Evolutionary conservation across 1,140 invertebrate species (phyloP).

Genomic region (Cryptotermes secundus): DNA sequence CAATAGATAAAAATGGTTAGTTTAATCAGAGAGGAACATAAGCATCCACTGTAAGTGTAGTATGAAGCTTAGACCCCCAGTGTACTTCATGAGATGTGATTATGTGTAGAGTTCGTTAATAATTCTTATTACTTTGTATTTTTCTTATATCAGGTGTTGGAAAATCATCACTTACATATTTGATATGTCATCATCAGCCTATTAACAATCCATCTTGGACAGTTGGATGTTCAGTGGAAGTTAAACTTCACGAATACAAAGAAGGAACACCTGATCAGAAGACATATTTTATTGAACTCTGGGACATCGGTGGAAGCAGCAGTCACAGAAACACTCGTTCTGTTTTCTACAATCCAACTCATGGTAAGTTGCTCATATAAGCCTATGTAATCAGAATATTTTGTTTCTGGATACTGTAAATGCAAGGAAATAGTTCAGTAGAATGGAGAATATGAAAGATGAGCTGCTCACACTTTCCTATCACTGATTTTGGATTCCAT

Average conservation of each 20-base stretch:
- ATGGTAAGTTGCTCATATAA: conserved; percentile 64
- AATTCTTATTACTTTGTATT: background rate
- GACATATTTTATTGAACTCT: conserved; percentile 92
- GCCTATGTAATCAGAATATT: background rate
- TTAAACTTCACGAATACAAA: conserved; percentile 93
- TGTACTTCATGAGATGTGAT: too few species aligned
- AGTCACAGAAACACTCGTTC: conserved; percentile 87
- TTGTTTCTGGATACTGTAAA: background rate
- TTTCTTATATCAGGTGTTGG: conserved; percentile 76
- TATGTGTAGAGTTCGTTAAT: too few species aligned
- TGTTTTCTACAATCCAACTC: conserved; percentile 90
- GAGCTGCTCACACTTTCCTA: background rate
- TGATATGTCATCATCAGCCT: conserved; percentile 85
- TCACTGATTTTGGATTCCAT: too few species aligned
- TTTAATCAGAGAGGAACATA: too few species aligned
- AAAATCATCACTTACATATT: conserved; percentile 90
- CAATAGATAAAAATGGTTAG: too few species aligned
- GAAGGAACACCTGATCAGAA: conserved; percentile 90
- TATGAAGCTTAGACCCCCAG: too few species aligned
- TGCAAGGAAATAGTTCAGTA: too few species aligned
- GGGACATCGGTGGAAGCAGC: conserved; percentile 93
- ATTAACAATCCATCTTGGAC: conserved; percentile 87
- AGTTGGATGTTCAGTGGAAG: conserved; percentile 92
- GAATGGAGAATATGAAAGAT: background rate
- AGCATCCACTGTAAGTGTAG: too few species aligned